Evolutionary conservation across 92 coral and sea anemone species (phyloP), one percentile per base, ranked within the genome.

Genomic region (Zoanthus solanderi): DNA sequence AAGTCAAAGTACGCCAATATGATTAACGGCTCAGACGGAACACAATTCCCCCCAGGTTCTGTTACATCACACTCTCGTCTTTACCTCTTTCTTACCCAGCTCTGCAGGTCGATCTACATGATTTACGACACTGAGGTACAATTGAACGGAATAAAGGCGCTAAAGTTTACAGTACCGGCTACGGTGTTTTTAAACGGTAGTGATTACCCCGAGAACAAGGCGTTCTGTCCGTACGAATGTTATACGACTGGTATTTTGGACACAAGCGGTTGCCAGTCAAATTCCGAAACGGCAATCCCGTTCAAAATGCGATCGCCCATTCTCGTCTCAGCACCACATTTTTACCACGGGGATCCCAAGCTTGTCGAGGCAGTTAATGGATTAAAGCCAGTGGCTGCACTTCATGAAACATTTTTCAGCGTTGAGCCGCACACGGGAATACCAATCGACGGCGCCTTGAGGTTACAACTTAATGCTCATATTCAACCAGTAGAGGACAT

Each of bases 1-100:
- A 86, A 85, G 46, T 78, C 97, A 8, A 71, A 78, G 16, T 96
- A 92, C 87, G 98, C 98, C 10, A 94, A 96, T 87, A 96, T 94
- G 98, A 45, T 96, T 9, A 96, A 96, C 71, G 98, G 98, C n/a
- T 89, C 98, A 15, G 98, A 96, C 23, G 98, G 98, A 4, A 94
- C 92, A 65, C 98, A 96, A 78, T 96, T 94, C 47, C 86, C 95
- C 1, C 98, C 98, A 18, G 89, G 90, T 9, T 72, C 88, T 3
- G 84, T 57, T 67, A 76, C 44, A 16, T 47, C 53, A 2, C 88
- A 92, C 66, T 52, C 50, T 3, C 89, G 48, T 29, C 87, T 96
- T 17, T 96, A 96, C 87, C 87, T 92, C 23, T 89, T 96, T 71
- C 81, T 87, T 53, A 84, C 91, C 34, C 93, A 96, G 58, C 83